Evolutionary conservation across 1,140 invertebrate genomes (phyloP).

Genomic region (Aphelenchoides fujianensis): DNA sequence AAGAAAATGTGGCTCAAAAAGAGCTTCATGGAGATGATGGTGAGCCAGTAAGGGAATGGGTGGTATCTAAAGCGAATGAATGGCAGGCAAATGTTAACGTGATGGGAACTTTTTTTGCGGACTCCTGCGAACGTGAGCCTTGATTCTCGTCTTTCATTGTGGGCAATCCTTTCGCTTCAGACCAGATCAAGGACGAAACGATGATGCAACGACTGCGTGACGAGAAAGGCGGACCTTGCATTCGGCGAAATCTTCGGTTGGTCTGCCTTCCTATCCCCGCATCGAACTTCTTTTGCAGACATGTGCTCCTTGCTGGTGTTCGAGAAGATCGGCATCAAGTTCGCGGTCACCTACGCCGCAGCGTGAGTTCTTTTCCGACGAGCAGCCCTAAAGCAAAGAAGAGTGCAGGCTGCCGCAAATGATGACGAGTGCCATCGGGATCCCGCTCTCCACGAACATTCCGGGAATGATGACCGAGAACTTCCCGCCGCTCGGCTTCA

Average conservation of each 20-base stretch:
- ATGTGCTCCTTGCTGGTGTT: conserved; percentile 31
- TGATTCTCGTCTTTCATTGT: neutral
- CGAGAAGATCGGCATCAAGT: conserved; percentile 28
- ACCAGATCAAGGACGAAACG: neutral
- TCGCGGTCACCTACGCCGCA: neutral
- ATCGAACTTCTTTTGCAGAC: too few relatives aligned
- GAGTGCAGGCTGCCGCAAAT: neutral
- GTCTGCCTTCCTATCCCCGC: too few relatives aligned
- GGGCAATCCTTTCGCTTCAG: neutral
- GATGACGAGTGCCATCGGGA: neutral
- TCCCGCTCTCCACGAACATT: neutral
- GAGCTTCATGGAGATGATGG: neutral
- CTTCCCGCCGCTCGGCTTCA: neutral
- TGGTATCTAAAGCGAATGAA: too few relatives aligned
- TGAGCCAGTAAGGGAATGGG: neutral
- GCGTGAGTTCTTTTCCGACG: too few relatives aligned
- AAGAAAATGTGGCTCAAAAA: neutral
- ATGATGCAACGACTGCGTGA: neutral
- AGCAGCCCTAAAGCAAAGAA: too few relatives aligned
- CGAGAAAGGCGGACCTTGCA: conserved; percentile 33
- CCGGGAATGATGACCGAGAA: neutral
- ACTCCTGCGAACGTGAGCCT: neutral
- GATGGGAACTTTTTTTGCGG: neutral
- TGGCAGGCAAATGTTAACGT: neutral
- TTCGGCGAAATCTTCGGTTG: conserved; percentile 33